Percentiles rank a stretch among this genome's conserved stretches.
These are phyloP conservation scores for Drosophila kanapiae DNA, from an alignment of 1,140 invertebrate species.

Conservation along the genomic window DNA sequence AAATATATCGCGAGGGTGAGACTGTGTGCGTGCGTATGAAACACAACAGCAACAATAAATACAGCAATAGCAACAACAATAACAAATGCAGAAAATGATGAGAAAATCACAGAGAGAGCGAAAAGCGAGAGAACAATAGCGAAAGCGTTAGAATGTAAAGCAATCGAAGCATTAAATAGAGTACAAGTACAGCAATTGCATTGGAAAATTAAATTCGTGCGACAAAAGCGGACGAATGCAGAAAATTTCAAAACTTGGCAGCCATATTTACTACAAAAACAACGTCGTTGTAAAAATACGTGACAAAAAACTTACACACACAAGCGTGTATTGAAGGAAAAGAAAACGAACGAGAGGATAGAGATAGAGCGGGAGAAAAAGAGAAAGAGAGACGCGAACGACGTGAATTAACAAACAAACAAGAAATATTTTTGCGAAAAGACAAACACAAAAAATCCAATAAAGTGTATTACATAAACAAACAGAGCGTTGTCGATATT, in stretches of 20 bases:
- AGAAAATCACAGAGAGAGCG: constrained; percentile 45
- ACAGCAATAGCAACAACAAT: constrained; percentile 49
- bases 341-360: constrained; percentile 34
- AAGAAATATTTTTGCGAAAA: constrained; percentile 51
- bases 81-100: constrained; percentile 50
- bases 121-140: constrained; percentile 50
- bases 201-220: constrained; percentile 79
- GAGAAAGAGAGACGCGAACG: constrained; percentile 44
- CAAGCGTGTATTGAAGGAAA: constrained; percentile 5
- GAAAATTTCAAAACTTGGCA: constrained; percentile 67
- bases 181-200: constrained; percentile 68
- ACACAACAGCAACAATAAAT: constrained; percentile 48
- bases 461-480: constrained; percentile 64
- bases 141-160: constrained; percentile 44
- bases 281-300: constrained; percentile 73
- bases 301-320: constrained; percentile 66
- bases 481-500: constrained; percentile 48
- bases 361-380: constrained; percentile 44
- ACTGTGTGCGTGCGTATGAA: constrained; percentile 66
- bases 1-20: constrained; percentile 55
- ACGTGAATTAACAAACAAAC: constrained; percentile 54
- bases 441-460: constrained; percentile 54
- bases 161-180: constrained; percentile 43
- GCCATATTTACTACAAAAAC: constrained; percentile 76
- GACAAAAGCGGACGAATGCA: constrained; percentile 57